phyloP scores from a whole-genome alignment of 2,113 vertebrate genomes.

The Atherinomorus stipes region DNA sequence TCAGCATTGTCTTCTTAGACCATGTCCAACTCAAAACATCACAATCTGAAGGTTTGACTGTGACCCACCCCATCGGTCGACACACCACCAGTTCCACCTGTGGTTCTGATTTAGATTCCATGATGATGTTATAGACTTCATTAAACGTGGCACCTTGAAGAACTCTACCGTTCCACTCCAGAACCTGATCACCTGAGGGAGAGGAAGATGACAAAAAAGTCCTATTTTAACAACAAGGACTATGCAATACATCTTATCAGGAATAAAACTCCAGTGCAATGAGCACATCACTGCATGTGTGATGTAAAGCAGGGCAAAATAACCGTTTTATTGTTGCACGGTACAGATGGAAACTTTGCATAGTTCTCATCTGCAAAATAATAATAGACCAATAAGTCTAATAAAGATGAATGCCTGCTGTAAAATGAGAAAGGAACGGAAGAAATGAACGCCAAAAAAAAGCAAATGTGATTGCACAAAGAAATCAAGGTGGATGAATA shows the following conservation, averaged over 20 bases:
- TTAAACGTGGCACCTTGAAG: slow-evolving; percentile 97
- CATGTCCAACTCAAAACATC: neutral
- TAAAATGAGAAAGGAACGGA: neutral
- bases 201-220: neutral
- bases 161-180: slow-evolving; percentile 94
- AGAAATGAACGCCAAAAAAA: neutral
- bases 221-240: neutral
- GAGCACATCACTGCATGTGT: too few relatives aligned
- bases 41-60: neutral
- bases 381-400: too few relatives aligned
- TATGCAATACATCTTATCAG: too few relatives aligned
- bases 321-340: too few relatives aligned
- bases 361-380: too few relatives aligned
- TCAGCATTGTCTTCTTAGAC: neutral
- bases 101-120: slow-evolving; percentile 95
- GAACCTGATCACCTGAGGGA: slow-evolving; percentile 92
- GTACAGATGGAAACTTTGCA: too few relatives aligned
- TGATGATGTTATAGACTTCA: slow-evolving; percentile 97
- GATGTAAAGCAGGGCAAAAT: too few relatives aligned
- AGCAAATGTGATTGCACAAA: neutral
- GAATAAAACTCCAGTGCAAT: too few relatives aligned
- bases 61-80: slow-evolving; percentile 90
- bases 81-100: slow-evolving; percentile 96
- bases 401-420: too few relatives aligned
- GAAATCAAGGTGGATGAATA: neutral